Percentiles rank a stretch among this genome's conserved stretches.
These are phyloP conservation scores for Microcebus murinus DNA, from an alignment of 2,113 vertebrate species.

Conservation along the genomic window DNA sequence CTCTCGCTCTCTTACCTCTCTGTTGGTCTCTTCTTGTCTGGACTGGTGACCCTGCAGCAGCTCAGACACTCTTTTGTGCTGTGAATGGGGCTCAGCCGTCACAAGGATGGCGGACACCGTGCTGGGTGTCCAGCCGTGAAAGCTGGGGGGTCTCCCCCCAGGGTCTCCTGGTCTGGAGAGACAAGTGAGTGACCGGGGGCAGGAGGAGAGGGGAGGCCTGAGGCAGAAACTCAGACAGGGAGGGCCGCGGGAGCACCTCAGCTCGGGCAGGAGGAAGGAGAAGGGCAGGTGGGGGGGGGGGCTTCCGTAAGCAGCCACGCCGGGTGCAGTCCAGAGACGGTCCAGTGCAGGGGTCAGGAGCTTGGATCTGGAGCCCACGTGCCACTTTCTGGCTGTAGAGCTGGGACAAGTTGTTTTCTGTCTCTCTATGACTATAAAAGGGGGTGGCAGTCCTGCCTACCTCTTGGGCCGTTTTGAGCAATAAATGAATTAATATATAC, in stretches of 20 bases:
- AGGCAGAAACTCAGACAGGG: rapidly evolving
- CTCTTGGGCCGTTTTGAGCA: not conserved
- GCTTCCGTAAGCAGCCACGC: not conserved
- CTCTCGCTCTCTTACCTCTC: not conserved
- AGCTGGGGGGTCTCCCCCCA: rapidly evolving
- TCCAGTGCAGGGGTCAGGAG: not conserved
- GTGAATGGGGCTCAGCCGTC: not conserved
- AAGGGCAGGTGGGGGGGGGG: too few relatives aligned
- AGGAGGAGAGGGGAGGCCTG: not conserved
- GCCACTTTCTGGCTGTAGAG: rapidly evolving
- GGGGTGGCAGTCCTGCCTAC: too few relatives aligned
- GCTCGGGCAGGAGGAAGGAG: not conserved
- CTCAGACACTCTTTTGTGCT: not conserved
- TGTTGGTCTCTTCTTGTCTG: not conserved
- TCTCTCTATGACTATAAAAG: not conserved
- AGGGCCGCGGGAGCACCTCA: not conserved
- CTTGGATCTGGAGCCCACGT: not conserved
- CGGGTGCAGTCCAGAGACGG: not conserved
- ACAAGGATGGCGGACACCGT: rapidly evolving
- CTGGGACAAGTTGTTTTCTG: not conserved
- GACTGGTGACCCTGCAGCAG: not conserved
- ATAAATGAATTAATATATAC: not conserved
- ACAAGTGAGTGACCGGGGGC: not conserved
- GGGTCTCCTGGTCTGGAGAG: not conserved
- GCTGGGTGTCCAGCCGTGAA: not conserved